phyloP scores from a whole-genome alignment of 2,797 vertebrate species.

The Scolopax rusticola region DNA sequence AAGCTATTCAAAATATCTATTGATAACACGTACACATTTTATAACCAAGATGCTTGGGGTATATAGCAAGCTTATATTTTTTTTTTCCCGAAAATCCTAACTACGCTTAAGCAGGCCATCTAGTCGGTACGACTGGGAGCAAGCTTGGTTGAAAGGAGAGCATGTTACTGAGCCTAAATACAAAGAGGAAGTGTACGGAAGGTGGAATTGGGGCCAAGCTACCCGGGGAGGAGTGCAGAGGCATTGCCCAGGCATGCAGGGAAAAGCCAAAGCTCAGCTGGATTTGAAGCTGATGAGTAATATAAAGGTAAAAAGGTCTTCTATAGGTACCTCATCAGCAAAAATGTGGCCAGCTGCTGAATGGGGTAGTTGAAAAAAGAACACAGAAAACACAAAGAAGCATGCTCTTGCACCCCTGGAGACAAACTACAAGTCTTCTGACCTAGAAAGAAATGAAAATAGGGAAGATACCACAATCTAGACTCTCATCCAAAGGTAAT shows the following conservation, averaged over 20 bases:
- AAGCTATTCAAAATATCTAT: neutral
- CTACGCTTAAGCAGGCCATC: neutral
- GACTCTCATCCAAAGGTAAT: neutral
- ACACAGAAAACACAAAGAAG: neutral
- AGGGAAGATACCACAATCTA: neutral
- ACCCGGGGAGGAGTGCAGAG: neutral
- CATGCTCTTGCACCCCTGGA: neutral
- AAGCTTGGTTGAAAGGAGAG: neutral
- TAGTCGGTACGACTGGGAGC: neutral
- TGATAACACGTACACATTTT: neutral
- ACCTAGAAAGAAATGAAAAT: conserved; percentile 28
- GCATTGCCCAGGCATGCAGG: neutral
- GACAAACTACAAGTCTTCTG: neutral
- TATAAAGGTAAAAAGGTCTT: neutral
- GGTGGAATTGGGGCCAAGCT: neutral
- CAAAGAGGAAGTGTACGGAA: neutral
- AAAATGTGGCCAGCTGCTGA: neutral
- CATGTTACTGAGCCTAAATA: neutral
- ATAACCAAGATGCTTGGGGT: neutral
- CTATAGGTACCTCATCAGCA: neutral
- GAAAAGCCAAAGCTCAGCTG: conserved; percentile 38
- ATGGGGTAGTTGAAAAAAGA: neutral
- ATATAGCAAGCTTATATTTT: neutral
- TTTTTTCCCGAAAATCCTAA: neutral
- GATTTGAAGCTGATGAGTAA: conserved; percentile 13